phyloP scores from a whole-genome alignment of 2,113 vertebrate species.

The Mastomys natalensis region DNA sequence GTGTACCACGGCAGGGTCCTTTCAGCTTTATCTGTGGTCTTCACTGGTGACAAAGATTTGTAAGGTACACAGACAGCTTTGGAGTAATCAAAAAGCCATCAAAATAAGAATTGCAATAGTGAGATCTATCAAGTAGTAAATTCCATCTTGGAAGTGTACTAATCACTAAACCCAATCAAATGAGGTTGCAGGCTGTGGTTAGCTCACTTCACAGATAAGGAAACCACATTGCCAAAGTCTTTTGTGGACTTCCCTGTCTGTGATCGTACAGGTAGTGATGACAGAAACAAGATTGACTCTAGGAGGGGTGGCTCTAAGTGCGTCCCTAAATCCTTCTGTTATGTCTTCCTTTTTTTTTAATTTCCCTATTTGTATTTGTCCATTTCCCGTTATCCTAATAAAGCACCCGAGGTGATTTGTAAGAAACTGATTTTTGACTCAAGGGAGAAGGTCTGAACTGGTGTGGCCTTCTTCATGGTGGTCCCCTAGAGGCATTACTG shows the following conservation, averaged over 20 bases:
- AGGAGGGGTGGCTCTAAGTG: neutral
- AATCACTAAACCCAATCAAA: neutral
- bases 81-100: neutral
- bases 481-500: neutral
- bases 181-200: neutral
- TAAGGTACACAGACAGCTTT: rapidly evolving
- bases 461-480: neutral
- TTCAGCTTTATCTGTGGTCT: neutral
- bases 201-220: neutral
- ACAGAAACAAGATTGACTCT: neutral
- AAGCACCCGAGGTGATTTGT: neutral
- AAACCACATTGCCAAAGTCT: neutral
- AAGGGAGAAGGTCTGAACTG: too few species aligned
- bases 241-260: neutral
- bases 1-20: neutral
- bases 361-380: neutral
- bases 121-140: neutral
- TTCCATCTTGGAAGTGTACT: neutral
- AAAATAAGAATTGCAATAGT: neutral
- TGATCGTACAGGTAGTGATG: neutral
- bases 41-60: neutral
- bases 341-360: neutral
- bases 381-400: neutral
- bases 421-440: neutral
- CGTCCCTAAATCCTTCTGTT: neutral